phyloP scores from a whole-genome alignment of 2,113 vertebrate genomes.

The Penelope pileata region DNA sequence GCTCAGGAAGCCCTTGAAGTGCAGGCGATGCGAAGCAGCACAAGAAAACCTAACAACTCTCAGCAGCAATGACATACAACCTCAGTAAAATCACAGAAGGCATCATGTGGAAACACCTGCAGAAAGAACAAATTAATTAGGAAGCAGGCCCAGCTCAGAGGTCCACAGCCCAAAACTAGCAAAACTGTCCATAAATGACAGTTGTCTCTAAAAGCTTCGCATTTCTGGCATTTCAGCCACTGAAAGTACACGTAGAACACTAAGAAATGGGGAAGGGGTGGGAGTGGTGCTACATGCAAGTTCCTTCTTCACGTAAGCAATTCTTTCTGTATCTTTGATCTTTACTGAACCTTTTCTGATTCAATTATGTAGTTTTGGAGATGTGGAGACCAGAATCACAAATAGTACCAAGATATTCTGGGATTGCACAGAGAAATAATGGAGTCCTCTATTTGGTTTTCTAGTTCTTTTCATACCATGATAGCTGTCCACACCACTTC shows the following conservation, averaged over 20 bases:
- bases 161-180: neutral
- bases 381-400: neutral
- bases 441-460: neutral
- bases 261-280: neutral
- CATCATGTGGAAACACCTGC: neutral
- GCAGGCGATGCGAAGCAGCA: neutral
- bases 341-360: neutral
- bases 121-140: neutral
- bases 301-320: neutral
- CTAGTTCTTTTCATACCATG: neutral
- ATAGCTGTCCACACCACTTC: neutral
- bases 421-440: neutral
- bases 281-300: rapidly evolving
- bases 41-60: neutral
- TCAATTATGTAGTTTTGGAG: neutral
- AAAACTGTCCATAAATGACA: neutral
- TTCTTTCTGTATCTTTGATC: neutral
- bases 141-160: neutral
- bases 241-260: neutral
- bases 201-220: neutral
- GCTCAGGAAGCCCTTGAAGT: neutral
- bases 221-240: neutral
- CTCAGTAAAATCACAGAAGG: neutral
- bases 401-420: neutral
- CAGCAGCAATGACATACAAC: neutral